Percentiles rank a stretch among this genome's conserved stretches.
phyloP scores from a whole-genome alignment of 2,797 vertebrate species.

The Leptatherina wallacei region DNA sequence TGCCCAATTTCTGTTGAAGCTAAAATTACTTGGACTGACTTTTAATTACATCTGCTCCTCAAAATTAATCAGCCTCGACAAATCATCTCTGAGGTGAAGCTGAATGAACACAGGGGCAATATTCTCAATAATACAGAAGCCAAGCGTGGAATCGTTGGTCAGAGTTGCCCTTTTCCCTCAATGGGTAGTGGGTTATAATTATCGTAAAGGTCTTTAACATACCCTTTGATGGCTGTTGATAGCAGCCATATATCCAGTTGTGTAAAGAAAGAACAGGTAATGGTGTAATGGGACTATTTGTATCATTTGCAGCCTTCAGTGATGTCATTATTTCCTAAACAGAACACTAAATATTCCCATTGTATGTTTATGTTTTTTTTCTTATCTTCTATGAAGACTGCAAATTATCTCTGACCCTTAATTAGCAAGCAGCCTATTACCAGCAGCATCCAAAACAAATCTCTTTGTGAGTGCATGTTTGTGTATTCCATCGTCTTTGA shows the following conservation, averaged over 20 bases:
- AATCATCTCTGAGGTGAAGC: conserved; percentile 37
- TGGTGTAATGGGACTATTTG: background rate
- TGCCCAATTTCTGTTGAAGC: conserved; percentile 8
- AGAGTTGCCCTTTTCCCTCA: conserved; percentile 30
- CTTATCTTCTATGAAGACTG: conserved; percentile 18
- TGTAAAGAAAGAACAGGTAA: conserved; percentile 1
- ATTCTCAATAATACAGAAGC: conserved; percentile 28
- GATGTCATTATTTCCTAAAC: background rate
- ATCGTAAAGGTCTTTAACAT: conserved; percentile 34
- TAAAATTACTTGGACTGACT: conserved; percentile 13
- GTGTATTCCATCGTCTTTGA: conserved; percentile 9
- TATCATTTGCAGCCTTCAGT: background rate
- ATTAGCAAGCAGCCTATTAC: conserved; percentile 54
- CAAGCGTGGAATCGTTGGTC: conserved; percentile 29
- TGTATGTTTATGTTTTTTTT: background rate
- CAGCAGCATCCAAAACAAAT: conserved; percentile 44
- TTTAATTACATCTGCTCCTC: conserved; percentile 48
- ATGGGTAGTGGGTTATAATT: conserved; percentile 28
- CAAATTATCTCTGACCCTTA: conserved; percentile 38
- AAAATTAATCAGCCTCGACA: conserved; percentile 37
- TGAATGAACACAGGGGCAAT: conserved; percentile 7
- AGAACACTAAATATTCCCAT: conserved; percentile 1
- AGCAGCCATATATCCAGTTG: conserved; percentile 10
- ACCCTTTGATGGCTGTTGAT: conserved; percentile 29
- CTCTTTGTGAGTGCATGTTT: conserved; percentile 34